phyloP scores from a whole-genome alignment of 2,113 vertebrate genomes.

The Dicerorhinus sumatrensis region DNA sequence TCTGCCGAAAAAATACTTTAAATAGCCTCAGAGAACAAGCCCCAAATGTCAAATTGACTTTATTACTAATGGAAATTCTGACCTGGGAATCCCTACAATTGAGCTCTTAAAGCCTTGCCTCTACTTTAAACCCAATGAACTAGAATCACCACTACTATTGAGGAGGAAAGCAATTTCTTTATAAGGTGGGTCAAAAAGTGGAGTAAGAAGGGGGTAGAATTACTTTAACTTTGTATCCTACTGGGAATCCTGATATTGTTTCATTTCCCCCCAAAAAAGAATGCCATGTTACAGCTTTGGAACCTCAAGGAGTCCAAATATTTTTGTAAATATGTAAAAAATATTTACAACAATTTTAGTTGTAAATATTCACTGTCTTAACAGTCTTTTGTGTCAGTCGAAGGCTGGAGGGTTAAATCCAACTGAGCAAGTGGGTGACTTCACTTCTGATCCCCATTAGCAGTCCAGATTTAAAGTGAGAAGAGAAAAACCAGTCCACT shows the following conservation, averaged over 20 bases:
- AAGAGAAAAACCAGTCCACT: neutral
- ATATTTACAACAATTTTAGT: neutral
- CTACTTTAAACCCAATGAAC: slow-evolving; percentile 44
- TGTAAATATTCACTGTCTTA: neutral
- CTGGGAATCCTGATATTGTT: slow-evolving; percentile 6
- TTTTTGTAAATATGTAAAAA: too few relatives aligned
- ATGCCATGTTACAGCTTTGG: neutral
- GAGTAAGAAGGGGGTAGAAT: neutral
- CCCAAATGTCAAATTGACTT: slow-evolving; percentile 42
- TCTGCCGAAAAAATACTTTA: slow-evolving; percentile 26
- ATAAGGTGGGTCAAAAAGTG: neutral
- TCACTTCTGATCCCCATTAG: slow-evolving; percentile 43
- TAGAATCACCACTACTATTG: slow-evolving; percentile 18
- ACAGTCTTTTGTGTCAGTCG: neutral
- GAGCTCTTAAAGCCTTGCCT: slow-evolving; percentile 49
- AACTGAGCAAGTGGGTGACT: slow-evolving; percentile 18
- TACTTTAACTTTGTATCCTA: slow-evolving; percentile 46
- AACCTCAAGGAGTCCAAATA: neutral
- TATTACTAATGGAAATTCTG: slow-evolving; percentile 64
- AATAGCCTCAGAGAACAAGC: slow-evolving; percentile 42
- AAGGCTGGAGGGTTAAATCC: neutral
- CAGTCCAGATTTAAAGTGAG: slow-evolving; percentile 40
- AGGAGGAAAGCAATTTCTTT: slow-evolving; percentile 33
- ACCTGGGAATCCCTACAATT: slow-evolving; percentile 60
- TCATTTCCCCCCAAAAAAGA: neutral